phyloP scores from a whole-genome alignment of 1,140 invertebrate genomes.

The Atta cephalotes region DNA sequence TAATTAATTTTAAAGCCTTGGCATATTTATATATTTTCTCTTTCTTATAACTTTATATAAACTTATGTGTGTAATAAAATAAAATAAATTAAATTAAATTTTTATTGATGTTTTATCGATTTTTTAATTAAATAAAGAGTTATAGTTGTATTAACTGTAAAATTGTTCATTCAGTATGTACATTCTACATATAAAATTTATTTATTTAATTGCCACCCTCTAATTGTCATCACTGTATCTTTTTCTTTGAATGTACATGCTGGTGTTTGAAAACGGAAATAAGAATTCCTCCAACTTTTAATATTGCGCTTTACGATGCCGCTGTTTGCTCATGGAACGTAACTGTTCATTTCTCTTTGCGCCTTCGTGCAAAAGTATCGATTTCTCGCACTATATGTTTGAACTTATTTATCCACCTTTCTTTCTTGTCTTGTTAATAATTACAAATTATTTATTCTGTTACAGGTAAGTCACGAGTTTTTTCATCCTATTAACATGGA shows the following conservation, averaged over 20 bases:
- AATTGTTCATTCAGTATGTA: too few species aligned
- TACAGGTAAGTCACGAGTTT: constrained; percentile 63
- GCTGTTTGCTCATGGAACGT: not conserved
- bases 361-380: not conserved
- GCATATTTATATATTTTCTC: too few species aligned
- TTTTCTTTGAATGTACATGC: not conserved
- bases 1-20: too few species aligned
- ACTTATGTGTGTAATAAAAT: too few species aligned
- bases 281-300: constrained; percentile 9
- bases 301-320: constrained; percentile 31
- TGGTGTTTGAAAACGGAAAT: not conserved
- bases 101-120: not conserved
- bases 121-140: too few species aligned
- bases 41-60: too few species aligned
- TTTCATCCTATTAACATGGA: not conserved
- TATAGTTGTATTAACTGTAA: too few species aligned
- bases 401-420: not conserved
- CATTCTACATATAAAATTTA: too few species aligned
- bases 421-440: not conserved
- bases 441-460: constrained; percentile 47
- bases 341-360: constrained; percentile 31
- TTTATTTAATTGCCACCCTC: too few species aligned
- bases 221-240: too few species aligned
- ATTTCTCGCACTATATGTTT: not conserved
- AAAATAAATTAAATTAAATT: not conserved